A percentile compares a stretch with the other conserved stretches of the same genome.
Conservation (phyloP, 1,140 invertebrate genomes). For the Tenebrio molitor region DNA sequence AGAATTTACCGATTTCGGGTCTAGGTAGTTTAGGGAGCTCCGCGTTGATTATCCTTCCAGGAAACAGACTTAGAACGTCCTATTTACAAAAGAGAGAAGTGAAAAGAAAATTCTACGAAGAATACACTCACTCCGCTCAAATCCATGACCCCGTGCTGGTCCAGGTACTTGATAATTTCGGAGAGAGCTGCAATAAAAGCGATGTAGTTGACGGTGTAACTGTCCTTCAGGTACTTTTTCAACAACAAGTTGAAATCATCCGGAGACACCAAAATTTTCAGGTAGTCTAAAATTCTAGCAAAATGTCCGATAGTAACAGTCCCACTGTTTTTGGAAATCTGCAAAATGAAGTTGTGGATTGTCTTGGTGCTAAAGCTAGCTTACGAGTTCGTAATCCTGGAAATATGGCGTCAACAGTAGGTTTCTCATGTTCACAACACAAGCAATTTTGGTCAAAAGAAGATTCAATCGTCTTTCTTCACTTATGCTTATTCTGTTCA, state of each 20-base stretch:
- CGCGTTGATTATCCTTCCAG: slow-evolving; percentile 75
- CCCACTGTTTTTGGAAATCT: slow-evolving; percentile 80
- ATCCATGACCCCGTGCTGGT: slow-evolving; percentile 71
- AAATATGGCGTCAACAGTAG: slow-evolving; percentile 78
- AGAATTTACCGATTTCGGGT: slow-evolving; percentile 73
- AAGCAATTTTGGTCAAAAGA: slow-evolving; percentile 77
- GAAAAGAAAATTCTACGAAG: no score
- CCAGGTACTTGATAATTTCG: slow-evolving; percentile 69
- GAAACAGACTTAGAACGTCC: slow-evolving; percentile 70
- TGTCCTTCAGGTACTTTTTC: slow-evolving; percentile 77
- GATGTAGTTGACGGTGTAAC: slow-evolving; percentile 79
- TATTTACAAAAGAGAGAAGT: slow-evolving; percentile 55
- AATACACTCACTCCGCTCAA: slow-evolving; percentile 68
- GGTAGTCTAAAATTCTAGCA: slow-evolving; percentile 76
- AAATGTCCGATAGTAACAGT: slow-evolving; percentile 80
- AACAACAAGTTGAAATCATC: slow-evolving; percentile 78
- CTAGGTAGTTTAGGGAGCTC: slow-evolving; percentile 75
- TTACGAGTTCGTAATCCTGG: slow-evolving; percentile 81
- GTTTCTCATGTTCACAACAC: slow-evolving; percentile 68
- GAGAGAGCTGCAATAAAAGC: slow-evolving; percentile 75
- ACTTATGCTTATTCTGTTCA: slow-evolving; percentile 72
- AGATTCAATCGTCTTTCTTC: slow-evolving; percentile 75
- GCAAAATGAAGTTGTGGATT: slow-evolving; percentile 34
- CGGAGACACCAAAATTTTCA: slow-evolving; percentile 74
- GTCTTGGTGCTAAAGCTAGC: neutral